Evolutionary conservation across 2,797 vertebrate genomes (phyloP).

Genomic region (Chelonia mydas): DNA sequence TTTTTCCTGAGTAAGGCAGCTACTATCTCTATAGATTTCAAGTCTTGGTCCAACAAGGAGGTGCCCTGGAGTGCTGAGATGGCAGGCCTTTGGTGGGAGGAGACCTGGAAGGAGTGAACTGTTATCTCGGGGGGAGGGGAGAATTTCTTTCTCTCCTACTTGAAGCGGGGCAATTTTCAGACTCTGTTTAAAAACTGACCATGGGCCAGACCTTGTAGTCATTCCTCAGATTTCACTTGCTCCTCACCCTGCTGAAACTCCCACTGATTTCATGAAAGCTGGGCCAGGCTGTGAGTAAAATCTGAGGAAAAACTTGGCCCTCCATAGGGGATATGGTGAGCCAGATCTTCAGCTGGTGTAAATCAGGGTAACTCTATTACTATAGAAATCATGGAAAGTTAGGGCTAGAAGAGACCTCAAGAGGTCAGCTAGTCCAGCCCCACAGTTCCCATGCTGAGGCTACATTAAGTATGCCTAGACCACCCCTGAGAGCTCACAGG

Average conservation of each 20-base stretch:
- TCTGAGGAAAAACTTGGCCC: neutral
- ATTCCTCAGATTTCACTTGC: neutral
- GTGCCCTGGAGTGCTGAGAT: neutral
- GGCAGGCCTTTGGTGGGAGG: neutral
- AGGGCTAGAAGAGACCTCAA: neutral
- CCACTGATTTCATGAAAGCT: neutral
- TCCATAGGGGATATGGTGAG: neutral
- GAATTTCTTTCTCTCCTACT: neutral
- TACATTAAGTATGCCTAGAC: neutral
- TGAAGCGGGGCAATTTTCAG: neutral
- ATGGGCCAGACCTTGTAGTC: neutral
- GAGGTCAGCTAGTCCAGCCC: neutral
- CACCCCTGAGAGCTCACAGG: neutral
- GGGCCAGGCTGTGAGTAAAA: neutral
- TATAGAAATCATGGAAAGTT: neutral
- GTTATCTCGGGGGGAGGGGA: neutral
- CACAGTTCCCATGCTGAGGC: neutral
- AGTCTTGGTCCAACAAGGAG: neutral
- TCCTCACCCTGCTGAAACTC: neutral
- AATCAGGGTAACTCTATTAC: neutral
- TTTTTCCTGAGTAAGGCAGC: neutral
- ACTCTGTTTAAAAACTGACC: neutral
- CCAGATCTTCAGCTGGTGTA: rapidly evolving
- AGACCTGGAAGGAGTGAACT: neutral
- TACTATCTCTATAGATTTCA: neutral